Base-by-base conservation (phyloP, 2,113 vertebrate genomes). In the Hypocryptadius cinnamomeus region DNA sequence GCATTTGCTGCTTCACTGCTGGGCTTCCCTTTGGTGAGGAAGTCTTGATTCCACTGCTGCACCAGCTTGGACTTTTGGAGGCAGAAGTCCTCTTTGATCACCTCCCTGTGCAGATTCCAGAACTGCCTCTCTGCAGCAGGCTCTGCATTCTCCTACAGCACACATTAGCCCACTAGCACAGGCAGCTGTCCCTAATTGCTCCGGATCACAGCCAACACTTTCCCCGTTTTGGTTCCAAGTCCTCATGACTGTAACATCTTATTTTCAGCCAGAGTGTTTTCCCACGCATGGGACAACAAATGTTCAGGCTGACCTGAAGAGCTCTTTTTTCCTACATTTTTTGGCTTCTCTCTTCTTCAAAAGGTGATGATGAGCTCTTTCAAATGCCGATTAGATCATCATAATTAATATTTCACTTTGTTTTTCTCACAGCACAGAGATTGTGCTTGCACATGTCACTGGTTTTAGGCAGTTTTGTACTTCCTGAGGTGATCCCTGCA, bases 221-320 rank as follows among this genome's bases (percentile, higher is more conserved):
- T 94, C 37, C 74, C 87, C 79, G 11, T 72, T 91, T 87, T 92
- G 40, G 31, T 82, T 96, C 91, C 91, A 95, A 85, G 57, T 91
- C 66, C 66, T 89, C 63, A 65, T 85, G 81, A 89, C 90, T 92
- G 57, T 64, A 79, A 82, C 81, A 57, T 95, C 69, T 79, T 94
- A 64, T 92, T 94, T 92, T 64, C 81, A 65, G 54, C 0, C 0
- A 30, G 70, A 39, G 37, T 53, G n/a, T 45, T 92, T 95, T 87
- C 92, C 74, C 66, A 89, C 8, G 1, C 78, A 31, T 15, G 66
- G 65, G 85, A 64, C 79, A 68, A 47, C 54, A 92, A 92, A 86
- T 72, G 63, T 60, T 72, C 85, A 85, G 81, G 85, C 78, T 92
- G 87, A 95, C 85, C 74, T 3, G 15, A 91, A 59, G 66, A 85